Conservation (phyloP, 2,888 invertebrate genomes). For the Rhorus exstirpatorius region DNA sequence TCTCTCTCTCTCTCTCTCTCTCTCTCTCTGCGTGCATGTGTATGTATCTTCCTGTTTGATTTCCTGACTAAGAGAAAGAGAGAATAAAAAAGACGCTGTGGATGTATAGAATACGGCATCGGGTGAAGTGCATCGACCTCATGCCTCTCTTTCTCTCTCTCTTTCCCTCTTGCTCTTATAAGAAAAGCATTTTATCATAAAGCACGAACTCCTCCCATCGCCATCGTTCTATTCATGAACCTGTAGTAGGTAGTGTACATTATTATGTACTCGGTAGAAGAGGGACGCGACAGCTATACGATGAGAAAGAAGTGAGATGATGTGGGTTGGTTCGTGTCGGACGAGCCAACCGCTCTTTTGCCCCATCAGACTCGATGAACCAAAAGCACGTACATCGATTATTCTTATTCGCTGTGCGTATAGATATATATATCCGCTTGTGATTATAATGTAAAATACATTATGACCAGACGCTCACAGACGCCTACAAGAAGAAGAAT, state of each 20-base stretch:
- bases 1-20: not conserved
- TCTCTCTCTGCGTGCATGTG: not conserved
- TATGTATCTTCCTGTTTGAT: slow-evolving; percentile 14
- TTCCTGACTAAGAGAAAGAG: slow-evolving; percentile 28
- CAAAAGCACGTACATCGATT: slow-evolving; percentile 45
- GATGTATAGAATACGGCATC: slow-evolving; percentile 16
- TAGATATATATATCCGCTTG: not conserved
- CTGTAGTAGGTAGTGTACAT: slow-evolving; percentile 49
- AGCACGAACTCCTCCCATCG: slow-evolving; percentile 40
- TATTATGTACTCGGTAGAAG: slow-evolving; percentile 58
- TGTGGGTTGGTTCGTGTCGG: slow-evolving; percentile 27
- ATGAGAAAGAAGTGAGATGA: slow-evolving; percentile 49
- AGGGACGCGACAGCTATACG: slow-evolving; percentile 45
- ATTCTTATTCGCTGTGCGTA: slow-evolving; percentile 13
- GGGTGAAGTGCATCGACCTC: slow-evolving; percentile 62
- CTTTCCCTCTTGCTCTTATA: slow-evolving; percentile 10
- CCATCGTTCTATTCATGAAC: slow-evolving; percentile 60
- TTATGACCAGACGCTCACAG: not conserved
- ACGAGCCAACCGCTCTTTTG: slow-evolving; percentile 44
- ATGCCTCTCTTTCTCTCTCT: slow-evolving; percentile 21
- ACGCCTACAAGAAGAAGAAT: not conserved
- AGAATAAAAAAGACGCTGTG: slow-evolving; percentile 3
- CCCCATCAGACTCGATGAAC: slow-evolving; percentile 40
- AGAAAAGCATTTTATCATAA: slow-evolving; percentile 65
- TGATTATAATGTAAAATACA: not conserved